Conservation (phyloP, 2,797 vertebrate species). For the Chelonia mydas region DNA sequence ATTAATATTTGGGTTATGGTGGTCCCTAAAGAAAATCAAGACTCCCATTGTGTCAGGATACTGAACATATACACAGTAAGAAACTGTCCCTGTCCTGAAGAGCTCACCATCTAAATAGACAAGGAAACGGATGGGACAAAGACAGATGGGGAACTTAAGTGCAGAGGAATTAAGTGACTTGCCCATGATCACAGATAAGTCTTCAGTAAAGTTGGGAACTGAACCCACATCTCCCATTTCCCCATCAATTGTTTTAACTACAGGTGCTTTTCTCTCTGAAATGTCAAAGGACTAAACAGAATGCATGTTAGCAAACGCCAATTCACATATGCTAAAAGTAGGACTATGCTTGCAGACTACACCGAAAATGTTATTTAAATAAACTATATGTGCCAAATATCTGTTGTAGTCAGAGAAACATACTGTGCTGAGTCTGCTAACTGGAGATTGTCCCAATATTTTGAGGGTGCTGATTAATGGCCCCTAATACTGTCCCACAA, state of each 20-base stretch:
- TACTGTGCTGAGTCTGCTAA: background rate
- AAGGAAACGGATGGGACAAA: background rate
- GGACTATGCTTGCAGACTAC: background rate
- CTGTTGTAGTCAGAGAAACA: background rate
- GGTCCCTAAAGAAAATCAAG: background rate
- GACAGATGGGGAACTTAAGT: background rate
- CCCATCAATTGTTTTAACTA: background rate
- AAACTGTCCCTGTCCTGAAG: background rate
- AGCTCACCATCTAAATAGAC: background rate
- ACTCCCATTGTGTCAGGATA: background rate
- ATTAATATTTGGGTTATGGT: background rate
- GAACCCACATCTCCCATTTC: background rate
- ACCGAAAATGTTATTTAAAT: background rate
- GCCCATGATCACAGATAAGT: background rate
- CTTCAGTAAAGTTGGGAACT: background rate
- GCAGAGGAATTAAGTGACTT: background rate
- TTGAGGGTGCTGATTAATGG: background rate
- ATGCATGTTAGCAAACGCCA: background rate
- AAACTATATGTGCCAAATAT: background rate
- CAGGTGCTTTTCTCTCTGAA: background rate
- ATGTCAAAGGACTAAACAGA: background rate
- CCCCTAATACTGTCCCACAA: background rate
- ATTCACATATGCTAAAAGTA: background rate
- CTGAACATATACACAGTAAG: background rate
- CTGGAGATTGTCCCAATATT: rapidly evolving